These are phyloP conservation scores for Rhinoraja longicauda DNA, from an alignment of 2,797 vertebrate genomes.

Conservation along the genomic window DNA sequence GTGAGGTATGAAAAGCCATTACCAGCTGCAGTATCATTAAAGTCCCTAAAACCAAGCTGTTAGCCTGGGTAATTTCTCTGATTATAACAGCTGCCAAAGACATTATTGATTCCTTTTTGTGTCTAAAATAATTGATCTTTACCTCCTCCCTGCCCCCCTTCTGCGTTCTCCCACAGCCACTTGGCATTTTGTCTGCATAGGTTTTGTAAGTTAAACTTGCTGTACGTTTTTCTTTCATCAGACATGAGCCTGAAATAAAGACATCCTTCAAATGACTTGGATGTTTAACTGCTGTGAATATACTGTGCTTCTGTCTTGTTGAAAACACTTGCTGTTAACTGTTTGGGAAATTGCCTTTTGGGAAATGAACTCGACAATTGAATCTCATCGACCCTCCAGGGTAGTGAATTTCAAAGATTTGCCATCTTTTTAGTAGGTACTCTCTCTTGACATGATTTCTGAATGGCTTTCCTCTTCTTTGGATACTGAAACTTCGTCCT, in stretches of 20 bases:
- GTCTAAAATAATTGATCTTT: background rate
- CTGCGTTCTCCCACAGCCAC: background rate
- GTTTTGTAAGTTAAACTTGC: background rate
- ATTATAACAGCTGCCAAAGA: slow-evolving; percentile 21
- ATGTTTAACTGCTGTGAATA: background rate
- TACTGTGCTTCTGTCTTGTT: background rate
- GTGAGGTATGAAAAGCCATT: background rate
- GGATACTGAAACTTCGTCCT: too few species aligned
- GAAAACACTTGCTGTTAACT: background rate
- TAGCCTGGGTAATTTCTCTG: background rate
- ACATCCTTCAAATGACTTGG: background rate
- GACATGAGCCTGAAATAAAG: background rate
- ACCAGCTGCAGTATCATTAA: slow-evolving; percentile 26
- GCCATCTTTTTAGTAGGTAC: too few species aligned
- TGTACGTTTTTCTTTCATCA: background rate
- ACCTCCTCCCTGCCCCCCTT: too few species aligned
- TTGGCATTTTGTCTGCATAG: background rate
- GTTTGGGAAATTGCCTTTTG: too few species aligned
- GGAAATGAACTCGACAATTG: background rate
- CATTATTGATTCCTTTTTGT: background rate
- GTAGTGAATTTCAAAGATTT: too few species aligned
- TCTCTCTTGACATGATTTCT: too few species aligned
- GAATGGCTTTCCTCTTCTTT: too few species aligned
- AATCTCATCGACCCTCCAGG: too few species aligned
- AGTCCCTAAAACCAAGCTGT: background rate